Base-by-base conservation (phyloP, 2,797 vertebrate species). In the Hemitrygon akajei region DNA sequence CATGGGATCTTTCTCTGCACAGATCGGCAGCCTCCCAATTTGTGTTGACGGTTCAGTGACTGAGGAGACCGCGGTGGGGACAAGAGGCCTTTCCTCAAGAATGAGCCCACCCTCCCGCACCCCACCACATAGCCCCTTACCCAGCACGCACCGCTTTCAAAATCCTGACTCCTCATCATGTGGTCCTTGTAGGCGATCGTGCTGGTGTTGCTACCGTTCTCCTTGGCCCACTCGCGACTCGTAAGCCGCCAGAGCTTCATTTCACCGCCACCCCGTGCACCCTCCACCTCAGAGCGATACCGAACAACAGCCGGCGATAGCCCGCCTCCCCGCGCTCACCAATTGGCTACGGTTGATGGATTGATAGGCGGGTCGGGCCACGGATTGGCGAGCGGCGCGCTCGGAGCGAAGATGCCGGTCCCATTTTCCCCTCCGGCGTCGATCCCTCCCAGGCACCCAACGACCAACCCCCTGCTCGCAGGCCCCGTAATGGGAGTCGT, bases 391-490 rank as follows among this genome's bases (percentile, higher is more conserved):
- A 37, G 4, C 56, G 0, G 27, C 30, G 63, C 47, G 94, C 94
- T 94, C 95, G 94, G 94, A 94, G 95, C 94, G 71, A 94, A 94
- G 95, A 95, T 94, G 94, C 95, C 94, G 94, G 94, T 94, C 93
- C 95, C 94, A 91, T 94, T 47, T 47, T 47, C 47, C 94, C 84
- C 95, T 94, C 94, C 94, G 95, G 94, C 94, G 94, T 94, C 95
- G 94, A 94, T 93, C 94, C 95, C 89, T 92, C 94, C 95, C 89
- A 86, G 11, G 93, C 12, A 47, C 11, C 40, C 94, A 95, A 77
- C 20, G 47, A 47, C 37, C 60, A n/a, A 30, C 18, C 76, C 93
- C 22, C 73, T 96, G 95, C 27, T 66, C 37, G 86, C 71, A 60
- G 5, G 60, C 14, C 95, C 95, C 9, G 5, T 7, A 63, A 66